A percentile compares a stretch with the other conserved stretches of the same genome.
phyloP scores from a whole-genome alignment of 2,113 vertebrate species.

The Taurulus bubalis region DNA sequence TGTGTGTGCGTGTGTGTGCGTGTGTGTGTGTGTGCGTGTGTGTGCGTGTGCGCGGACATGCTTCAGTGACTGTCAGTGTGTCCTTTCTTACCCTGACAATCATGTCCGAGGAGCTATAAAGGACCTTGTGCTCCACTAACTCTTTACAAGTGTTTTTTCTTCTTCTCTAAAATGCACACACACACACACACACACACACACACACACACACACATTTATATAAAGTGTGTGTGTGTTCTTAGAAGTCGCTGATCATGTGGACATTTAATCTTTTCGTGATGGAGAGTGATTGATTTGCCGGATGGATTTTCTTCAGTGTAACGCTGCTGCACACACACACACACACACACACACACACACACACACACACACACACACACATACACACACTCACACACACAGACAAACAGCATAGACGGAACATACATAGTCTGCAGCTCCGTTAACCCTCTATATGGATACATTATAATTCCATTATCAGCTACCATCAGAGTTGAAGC shows the following conservation, averaged over 20 bases:
- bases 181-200: constrained; percentile 2
- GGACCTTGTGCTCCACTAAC: background rate
- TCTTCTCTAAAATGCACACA: background rate
- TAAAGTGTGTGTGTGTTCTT: constrained; percentile 10
- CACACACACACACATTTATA: constrained; percentile 29
- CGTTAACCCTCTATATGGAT: constrained; percentile 48
- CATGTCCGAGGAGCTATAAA: constrained; percentile 9
- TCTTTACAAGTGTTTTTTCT: constrained; percentile 11
- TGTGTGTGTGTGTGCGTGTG: background rate
- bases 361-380: constrained; percentile 6
- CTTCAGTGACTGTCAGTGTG: background rate
- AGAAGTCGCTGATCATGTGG: constrained; percentile 40
- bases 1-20: background rate
- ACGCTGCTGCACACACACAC: background rate
- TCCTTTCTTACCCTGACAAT: constrained; percentile 18
- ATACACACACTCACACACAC: constrained; percentile 15
- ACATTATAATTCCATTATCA: too few species aligned
- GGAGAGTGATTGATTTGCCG: constrained; percentile 52
- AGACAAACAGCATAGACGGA: constrained; percentile 13
- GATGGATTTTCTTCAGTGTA: constrained; percentile 45
- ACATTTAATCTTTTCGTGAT: constrained; percentile 51
- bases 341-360: constrained; percentile 4
- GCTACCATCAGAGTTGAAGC: too few species aligned
- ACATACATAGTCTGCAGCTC: constrained; percentile 24
- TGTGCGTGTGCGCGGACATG: background rate